A percentile compares a stretch with the other conserved stretches of the same genome.
Evolutionary conservation across 2,797 vertebrate species (phyloP).

Genomic region (Coccyzus lansbergi): DNA sequence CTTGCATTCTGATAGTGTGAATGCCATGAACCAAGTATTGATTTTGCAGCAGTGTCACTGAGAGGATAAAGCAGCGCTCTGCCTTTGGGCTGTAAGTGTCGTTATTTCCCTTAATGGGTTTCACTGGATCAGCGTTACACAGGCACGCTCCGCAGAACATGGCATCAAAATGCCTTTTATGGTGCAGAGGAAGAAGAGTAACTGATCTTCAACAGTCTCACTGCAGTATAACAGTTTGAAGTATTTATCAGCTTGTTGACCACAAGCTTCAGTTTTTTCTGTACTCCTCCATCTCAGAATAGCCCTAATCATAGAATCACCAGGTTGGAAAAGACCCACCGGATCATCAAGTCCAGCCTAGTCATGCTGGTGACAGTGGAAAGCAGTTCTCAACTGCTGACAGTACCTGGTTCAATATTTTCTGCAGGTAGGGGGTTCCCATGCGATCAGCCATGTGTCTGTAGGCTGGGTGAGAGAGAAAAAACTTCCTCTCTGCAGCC

Average conservation of each 20-base stretch:
- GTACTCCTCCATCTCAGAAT: neutral
- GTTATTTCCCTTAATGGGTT: neutral
- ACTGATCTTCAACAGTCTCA: neutral
- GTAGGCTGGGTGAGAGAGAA: slow-evolving; percentile 92
- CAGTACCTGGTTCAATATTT: slow-evolving; percentile 93
- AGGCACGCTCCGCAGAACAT: neutral
- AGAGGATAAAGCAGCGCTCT: neutral
- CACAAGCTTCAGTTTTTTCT: neutral
- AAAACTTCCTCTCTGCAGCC: slow-evolving; percentile 95
- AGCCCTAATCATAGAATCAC: too few species aligned
- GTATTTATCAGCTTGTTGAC: neutral
- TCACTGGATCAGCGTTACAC: neutral
- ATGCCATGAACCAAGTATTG: neutral
- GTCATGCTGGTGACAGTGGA: neutral
- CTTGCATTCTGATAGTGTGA: neutral
- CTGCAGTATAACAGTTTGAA: neutral
- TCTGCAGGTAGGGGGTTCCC: slow-evolving; percentile 96
- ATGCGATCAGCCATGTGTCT: slow-evolving; percentile 97
- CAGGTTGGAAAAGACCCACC: too few species aligned
- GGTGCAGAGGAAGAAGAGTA: neutral
- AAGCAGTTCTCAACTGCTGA: neutral
- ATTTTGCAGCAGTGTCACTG: neutral
- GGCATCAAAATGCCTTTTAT: neutral
- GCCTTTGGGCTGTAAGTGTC: neutral
- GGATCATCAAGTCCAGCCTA: too few species aligned